phyloP scores from a whole-genome alignment of 1,140 invertebrate genomes.

The Oedothorax gibbosus region DNA sequence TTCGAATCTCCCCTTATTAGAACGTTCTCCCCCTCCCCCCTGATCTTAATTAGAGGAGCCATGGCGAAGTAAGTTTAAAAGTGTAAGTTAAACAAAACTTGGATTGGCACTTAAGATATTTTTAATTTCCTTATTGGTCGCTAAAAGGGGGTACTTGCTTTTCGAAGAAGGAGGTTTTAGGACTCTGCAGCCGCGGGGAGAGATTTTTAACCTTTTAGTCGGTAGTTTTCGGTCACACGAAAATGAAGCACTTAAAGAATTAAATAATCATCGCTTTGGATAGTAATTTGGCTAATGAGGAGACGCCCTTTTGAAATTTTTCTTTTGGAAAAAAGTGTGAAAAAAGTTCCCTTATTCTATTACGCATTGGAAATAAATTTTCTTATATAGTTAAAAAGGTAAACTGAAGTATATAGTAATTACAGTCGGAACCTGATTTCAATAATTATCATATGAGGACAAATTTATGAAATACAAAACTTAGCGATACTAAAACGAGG shows the following conservation, averaged over 20 bases:
- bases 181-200: constrained; percentile 40
- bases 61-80: constrained; percentile 42
- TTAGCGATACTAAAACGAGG: too few relatives aligned
- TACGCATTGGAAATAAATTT: too few relatives aligned
- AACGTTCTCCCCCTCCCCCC: not conserved
- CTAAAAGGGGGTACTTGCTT: constrained; percentile 32
- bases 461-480: too few relatives aligned
- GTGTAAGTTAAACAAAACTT: constrained; percentile 61
- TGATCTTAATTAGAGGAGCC: constrained; percentile 34
- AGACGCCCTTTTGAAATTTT: not conserved
- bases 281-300: constrained; percentile 29
- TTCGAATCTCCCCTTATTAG: not conserved
- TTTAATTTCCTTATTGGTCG: constrained; percentile 56
- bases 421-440: too few relatives aligned
- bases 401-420: too few relatives aligned
- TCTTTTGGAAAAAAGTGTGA: too few relatives aligned
- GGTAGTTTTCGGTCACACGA: constrained; percentile 4
- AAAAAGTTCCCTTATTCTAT: too few relatives aligned
- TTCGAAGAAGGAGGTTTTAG: constrained; percentile 43
- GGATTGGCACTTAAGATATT: constrained; percentile 60
- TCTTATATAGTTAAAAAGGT: too few relatives aligned
- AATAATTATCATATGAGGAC: too few relatives aligned
- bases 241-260: constrained; percentile 51
- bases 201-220: constrained; percentile 59
- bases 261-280: constrained; percentile 47